Conservation (phyloP, 2,797 vertebrate genomes). For the Anabacerthia variegaticeps region DNA sequence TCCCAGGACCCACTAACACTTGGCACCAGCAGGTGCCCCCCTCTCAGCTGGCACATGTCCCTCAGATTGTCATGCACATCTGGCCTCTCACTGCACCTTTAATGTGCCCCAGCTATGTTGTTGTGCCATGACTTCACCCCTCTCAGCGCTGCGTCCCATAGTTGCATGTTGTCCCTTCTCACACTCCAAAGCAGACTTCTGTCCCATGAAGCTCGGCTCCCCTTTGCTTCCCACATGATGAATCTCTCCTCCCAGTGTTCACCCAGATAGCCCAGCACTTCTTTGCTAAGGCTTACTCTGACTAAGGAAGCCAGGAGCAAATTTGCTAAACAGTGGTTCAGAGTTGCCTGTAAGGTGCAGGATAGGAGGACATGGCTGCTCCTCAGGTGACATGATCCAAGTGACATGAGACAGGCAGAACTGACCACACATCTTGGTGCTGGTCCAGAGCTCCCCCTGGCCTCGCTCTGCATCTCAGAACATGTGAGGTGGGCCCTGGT, state of each 20-base stretch:
- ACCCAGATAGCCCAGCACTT: conserved; percentile 77
- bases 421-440: neutral
- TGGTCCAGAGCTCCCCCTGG: neutral
- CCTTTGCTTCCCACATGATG: neutral
- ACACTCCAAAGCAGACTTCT: neutral
- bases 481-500: accelerated
- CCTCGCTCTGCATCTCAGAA: neutral
- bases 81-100: neutral
- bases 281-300: conserved; percentile 77
- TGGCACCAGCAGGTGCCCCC: neutral
- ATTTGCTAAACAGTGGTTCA: conserved; percentile 37
- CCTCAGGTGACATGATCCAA: conserved; percentile 22
- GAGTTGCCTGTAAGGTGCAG: neutral
- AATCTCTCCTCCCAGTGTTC: conserved; percentile 66
- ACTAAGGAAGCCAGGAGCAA: conserved; percentile 69
- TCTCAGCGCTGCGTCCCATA: neutral
- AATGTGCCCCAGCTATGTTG: neutral
- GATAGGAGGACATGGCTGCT: neutral
- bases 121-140: neutral
- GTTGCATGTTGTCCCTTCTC: too few relatives aligned
- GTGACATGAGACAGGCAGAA: neutral
- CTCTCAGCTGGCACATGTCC: neutral
- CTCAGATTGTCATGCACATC: neutral
- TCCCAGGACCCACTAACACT: neutral
- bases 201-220: neutral